Base-by-base conservation (phyloP, 2,797 vertebrate species). In the Enteromius argenteus region DNA sequence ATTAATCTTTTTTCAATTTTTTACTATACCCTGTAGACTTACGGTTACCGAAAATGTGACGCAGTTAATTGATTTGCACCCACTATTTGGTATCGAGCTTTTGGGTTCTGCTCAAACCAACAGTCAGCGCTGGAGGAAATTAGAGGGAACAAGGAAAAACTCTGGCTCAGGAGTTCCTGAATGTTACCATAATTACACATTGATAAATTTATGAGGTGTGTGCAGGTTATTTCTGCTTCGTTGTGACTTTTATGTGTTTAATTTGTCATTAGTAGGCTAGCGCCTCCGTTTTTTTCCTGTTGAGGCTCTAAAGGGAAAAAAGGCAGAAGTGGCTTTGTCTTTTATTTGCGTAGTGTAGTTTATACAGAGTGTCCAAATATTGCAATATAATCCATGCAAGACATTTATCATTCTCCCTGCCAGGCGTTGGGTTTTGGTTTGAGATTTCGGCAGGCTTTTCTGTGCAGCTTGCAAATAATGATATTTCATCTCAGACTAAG, bases 171-270 rank as follows among this genome's bases (percentile, higher is more conserved):
- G 82, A 90, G 84, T 62, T 75, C 77, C 78, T 76, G 86, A 90
- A 90, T 88, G 87, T 91, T 89, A 86, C 90, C 89, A 84, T 93
- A 92, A 94, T 94, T 93, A 92, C 87, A 92, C 84, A 89, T 89
- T 90, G 88, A 93, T 91, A 87, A 86, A 94, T 94, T 93, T 92
- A 94, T 92, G 87, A 93, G 78, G 91, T 94, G 94, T 89, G 86
- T 84, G 89, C 82, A 23, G 69, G 88, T 90, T 90, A 85, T 90
- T 93, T 92, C 80, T 88, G 90, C 90, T 86, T 85, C 78, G 85
- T 90, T 87, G 76, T 85, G 84, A 92, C 84, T 88, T 93, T 93
- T 88, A 83, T 87, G 85, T 90, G 83, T 89, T 86, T 88, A 83
- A 66, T 35, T 83, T 90, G 89, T 92, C 90, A 89, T 91, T 90